phyloP scores from a whole-genome alignment of 1,140 invertebrate genomes.

The Papilio polytes region DNA sequence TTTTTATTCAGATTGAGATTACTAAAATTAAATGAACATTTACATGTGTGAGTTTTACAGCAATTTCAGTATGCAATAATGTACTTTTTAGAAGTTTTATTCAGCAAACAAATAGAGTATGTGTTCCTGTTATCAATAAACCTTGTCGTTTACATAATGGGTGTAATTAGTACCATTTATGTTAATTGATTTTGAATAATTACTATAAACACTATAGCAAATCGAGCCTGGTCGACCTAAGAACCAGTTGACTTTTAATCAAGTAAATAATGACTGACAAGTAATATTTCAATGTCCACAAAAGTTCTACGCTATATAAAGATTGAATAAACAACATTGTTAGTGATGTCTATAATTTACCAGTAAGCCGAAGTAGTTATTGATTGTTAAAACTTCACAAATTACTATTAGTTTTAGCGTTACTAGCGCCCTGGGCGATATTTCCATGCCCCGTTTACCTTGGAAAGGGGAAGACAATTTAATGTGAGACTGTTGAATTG shows the following conservation, averaged over 20 bases:
- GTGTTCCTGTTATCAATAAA: not conserved
- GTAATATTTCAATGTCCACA: not conserved
- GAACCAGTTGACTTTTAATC: not conserved
- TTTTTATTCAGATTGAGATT: not conserved
- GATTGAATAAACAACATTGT: no score
- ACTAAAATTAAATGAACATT: not conserved
- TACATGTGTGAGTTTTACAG: not conserved
- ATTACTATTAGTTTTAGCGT: no score
- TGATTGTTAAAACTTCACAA: no score
- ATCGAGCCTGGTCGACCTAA: not conserved
- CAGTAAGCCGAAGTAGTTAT: not conserved
- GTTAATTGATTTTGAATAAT: not conserved
- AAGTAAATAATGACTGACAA: not conserved
- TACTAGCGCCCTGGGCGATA: no score
- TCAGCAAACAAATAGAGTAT: not conserved
- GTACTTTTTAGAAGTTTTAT: not conserved
- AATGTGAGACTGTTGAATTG: no score
- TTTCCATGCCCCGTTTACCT: no score
- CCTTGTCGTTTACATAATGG: not conserved
- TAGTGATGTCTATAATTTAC: not conserved
- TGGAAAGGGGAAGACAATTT: no score
- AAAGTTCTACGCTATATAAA: no score
- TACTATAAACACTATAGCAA: not conserved
- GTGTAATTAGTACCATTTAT: not conserved
- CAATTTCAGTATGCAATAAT: not conserved